Evolutionary conservation across 1,140 invertebrate genomes (phyloP).

Genomic region (Mercenaria mercenaria): DNA sequence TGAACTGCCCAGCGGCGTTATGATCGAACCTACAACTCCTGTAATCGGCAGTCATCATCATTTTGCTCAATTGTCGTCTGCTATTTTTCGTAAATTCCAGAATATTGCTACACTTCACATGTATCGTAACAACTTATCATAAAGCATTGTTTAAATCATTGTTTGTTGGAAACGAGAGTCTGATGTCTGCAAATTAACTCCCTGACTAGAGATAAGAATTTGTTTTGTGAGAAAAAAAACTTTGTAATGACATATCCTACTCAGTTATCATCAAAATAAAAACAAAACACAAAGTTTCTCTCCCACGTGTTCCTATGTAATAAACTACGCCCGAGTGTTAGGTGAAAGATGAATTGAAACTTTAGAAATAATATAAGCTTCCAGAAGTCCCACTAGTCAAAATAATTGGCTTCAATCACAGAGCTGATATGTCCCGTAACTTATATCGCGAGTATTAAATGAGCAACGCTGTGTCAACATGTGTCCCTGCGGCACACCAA

Average conservation of each 20-base stretch:
- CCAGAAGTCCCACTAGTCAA: conserved; percentile 14
- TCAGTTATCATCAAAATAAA: conserved; percentile 46
- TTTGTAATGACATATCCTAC: conserved; percentile 45
- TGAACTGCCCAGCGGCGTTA: conserved; percentile 52
- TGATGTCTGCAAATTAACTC: conserved; percentile 36
- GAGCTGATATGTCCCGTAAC: conserved; percentile 14
- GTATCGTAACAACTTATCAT: not conserved
- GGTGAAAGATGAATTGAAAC: conserved; percentile 23
- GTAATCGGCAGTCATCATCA: conserved; percentile 84
- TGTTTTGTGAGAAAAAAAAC: conserved; percentile 41
- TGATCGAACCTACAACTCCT: conserved; percentile 83
- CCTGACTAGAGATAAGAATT: conserved; percentile 20
- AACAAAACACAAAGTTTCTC: conserved; percentile 40
- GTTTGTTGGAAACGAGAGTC: conserved; percentile 7
- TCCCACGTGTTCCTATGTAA: conserved; percentile 43
- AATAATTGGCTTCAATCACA: conserved; percentile 31
- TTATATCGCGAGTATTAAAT: not conserved
- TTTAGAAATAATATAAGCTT: conserved; percentile 42
- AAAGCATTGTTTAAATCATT: conserved; percentile 22
- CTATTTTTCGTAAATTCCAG: not conserved
- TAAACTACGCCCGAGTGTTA: conserved; percentile 24
- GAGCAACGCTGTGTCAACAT: conserved; percentile 32
- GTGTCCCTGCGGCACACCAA: not conserved
- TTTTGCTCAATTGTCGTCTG: conserved; percentile 48
- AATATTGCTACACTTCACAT: not conserved